Percentiles rank a stretch among this genome's conserved stretches.
phyloP scores from a whole-genome alignment of 1,140 invertebrate genomes.

The Drosophila truncata region DNA sequence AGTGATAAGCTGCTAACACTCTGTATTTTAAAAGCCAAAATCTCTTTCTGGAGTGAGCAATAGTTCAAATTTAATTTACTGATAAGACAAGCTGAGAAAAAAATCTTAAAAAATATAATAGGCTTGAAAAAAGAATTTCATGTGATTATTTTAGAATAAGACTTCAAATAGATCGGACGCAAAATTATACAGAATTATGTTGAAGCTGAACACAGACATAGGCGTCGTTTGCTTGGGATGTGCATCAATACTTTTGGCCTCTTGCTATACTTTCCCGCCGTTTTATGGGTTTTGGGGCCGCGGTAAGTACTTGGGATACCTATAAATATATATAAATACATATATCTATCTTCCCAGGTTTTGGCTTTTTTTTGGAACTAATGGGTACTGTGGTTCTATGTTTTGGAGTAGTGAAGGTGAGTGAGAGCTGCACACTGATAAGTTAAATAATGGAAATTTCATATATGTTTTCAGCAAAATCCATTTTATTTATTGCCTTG shows the following conservation, averaged over 20 bases:
- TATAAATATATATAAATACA: too few relatives aligned
- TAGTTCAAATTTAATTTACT: too few relatives aligned
- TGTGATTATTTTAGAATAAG: not conserved
- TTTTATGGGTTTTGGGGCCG: too few relatives aligned
- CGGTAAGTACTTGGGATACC: not conserved
- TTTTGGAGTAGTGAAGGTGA: not conserved
- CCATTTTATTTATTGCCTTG: not conserved
- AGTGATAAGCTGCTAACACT: not conserved
- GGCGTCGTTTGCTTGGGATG: not conserved
- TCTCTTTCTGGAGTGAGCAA: not conserved
- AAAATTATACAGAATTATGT: not conserved
- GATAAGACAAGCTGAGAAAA: not conserved
- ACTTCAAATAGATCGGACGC: not conserved
- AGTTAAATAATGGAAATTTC: too few relatives aligned
- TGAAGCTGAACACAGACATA: not conserved
- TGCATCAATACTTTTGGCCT: not conserved
- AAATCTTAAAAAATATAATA: not conserved
- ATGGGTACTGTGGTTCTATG: too few relatives aligned
- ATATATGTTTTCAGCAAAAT: not conserved
- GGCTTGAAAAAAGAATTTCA: not conserved
- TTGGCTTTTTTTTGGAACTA: too few relatives aligned
- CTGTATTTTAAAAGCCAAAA: not conserved
- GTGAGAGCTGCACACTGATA: not conserved
- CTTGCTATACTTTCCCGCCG: too few relatives aligned
- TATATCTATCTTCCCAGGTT: too few relatives aligned